A percentile compares a stretch with the other conserved stretches of the same genome.
phyloP scores from a whole-genome alignment of 2,113 vertebrate species.

The Poeciliopsis prolifica region DNA sequence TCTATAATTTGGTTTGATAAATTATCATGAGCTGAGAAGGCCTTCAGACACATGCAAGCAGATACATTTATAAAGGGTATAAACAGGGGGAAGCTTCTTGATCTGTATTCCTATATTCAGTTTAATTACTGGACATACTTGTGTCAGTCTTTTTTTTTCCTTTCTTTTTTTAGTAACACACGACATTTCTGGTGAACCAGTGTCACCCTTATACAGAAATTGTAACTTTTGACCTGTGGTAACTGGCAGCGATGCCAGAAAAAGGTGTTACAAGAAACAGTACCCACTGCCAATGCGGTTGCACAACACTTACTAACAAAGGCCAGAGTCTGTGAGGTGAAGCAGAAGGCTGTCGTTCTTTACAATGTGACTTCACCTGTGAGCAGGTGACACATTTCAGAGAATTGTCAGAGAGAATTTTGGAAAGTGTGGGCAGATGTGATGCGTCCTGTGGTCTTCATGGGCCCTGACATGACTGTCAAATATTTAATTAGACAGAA shows the following conservation, averaged over 20 bases:
- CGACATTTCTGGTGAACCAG: slow-evolving; percentile 32
- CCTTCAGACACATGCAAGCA: not conserved
- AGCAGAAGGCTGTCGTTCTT: not conserved
- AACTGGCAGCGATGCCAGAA: not conserved
- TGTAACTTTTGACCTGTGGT: slow-evolving; percentile 21
- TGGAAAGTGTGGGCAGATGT: slow-evolving; percentile 3
- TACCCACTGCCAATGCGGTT: slow-evolving; percentile 9
- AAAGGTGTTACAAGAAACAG: slow-evolving; percentile 44
- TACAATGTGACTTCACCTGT: slow-evolving; percentile 22
- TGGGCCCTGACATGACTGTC: not conserved
- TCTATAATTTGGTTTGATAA: not conserved
- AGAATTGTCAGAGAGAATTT: slow-evolving; percentile 4
- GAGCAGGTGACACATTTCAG: not conserved
- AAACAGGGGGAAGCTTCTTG: not conserved
- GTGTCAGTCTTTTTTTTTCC: not conserved
- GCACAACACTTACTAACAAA: slow-evolving; percentile 57
- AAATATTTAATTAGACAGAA: slow-evolving; percentile 10
- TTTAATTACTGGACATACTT: not conserved
- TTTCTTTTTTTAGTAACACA: slow-evolving; percentile 9
- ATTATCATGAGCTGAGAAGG: slow-evolving; percentile 1
- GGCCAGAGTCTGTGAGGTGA: slow-evolving; percentile 13
- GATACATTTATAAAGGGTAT: not conserved
- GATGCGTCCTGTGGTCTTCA: slow-evolving; percentile 19
- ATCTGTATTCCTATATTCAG: not conserved
- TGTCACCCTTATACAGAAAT: slow-evolving; percentile 32